Conservation (phyloP, 1,140 invertebrate genomes). For the Macrostomum lignano region DNA sequence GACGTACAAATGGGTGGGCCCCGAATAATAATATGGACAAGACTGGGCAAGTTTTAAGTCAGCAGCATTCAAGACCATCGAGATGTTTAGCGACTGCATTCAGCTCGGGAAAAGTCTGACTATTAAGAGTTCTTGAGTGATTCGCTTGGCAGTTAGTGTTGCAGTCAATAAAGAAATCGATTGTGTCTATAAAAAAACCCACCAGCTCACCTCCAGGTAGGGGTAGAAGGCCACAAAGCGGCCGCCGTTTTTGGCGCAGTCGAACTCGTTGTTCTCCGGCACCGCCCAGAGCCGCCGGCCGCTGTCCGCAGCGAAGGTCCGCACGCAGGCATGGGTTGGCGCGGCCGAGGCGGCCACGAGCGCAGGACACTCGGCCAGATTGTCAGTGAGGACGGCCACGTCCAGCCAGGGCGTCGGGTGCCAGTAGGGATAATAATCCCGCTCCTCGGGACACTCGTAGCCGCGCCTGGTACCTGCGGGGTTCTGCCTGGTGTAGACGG, state of each 20-base stretch:
- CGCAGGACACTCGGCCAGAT: constrained; percentile 13
- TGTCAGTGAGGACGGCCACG: constrained; percentile 21
- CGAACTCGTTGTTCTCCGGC: constrained; percentile 14
- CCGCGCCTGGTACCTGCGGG: constrained; percentile 17
- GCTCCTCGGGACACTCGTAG: too few relatives aligned
- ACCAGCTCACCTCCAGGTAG: constrained; percentile 22
- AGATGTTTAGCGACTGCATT: too few relatives aligned
- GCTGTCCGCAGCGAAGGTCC: constrained; percentile 9
- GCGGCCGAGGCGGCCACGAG: background rate
- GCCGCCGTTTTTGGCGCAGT: constrained; percentile 14
- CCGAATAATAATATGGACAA: too few relatives aligned
- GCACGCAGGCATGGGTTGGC: constrained; percentile 17
- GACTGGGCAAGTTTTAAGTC: too few relatives aligned
- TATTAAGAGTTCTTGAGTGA: too few relatives aligned
- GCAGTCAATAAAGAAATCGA: too few relatives aligned
- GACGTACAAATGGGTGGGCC: too few relatives aligned
- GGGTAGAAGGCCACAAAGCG: constrained; percentile 15
- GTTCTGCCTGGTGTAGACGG: constrained; percentile 22
- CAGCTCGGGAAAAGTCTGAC: too few relatives aligned
- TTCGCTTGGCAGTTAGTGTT: too few relatives aligned
- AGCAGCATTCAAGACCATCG: too few relatives aligned
- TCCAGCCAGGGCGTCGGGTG: constrained; percentile 23
- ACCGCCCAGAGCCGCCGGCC: constrained; percentile 10
- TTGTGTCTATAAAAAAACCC: too few relatives aligned
- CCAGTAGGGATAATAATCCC: constrained; percentile 26